Evolutionary conservation across 2,113 vertebrate genomes (phyloP), one percentile per base, ranked within the genome.

Genomic region (Aspiorhynchus laticeps): DNA sequence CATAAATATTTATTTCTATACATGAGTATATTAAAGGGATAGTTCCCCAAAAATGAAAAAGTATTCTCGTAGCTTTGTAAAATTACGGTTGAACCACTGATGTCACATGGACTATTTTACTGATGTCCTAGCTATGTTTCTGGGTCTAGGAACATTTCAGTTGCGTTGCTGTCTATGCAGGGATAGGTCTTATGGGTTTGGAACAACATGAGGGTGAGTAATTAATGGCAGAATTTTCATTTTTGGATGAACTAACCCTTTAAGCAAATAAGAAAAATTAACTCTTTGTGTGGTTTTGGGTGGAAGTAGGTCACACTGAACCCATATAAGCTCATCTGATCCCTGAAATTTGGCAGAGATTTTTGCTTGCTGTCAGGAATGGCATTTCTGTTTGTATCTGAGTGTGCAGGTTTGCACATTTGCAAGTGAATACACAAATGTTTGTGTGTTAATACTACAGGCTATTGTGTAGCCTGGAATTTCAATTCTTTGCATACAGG

Each of bases 321-420:
- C 21, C 33, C 31, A 41, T 36, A 53, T 59, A 80, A 80, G 33
- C 78, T 61, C 33, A 80, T 80, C 31, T 38, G 36, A 59, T 36
- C 51, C 28, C 33, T 38, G 78, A 80, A n/a, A 80, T 41, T 59
- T 80, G 53, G 31, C 74, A 77, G 24, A 51, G 74, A 28, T 77
- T 56, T 38, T 80, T 61, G 78, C 78, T 21, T 41, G 78, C 78
- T 36, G 31, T 9, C 53, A 80, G 53, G 5, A 80, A 59, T n/a
- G 51, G 0, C 53, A 80, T 38, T 80, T 80, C 1, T 80, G 56
- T 81, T 14, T 65, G 14, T 46, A 14, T 61, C 17, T 61, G 48
- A 78, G 17, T 0, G 15, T 28, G 5, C 8, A 2, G 3, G 56
- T 43, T 28, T 63, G 4, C 15, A 19, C 59, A 82, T 65, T 46